Conservation (phyloP, 2,888 invertebrate species). For the Fragum whitleyi region DNA sequence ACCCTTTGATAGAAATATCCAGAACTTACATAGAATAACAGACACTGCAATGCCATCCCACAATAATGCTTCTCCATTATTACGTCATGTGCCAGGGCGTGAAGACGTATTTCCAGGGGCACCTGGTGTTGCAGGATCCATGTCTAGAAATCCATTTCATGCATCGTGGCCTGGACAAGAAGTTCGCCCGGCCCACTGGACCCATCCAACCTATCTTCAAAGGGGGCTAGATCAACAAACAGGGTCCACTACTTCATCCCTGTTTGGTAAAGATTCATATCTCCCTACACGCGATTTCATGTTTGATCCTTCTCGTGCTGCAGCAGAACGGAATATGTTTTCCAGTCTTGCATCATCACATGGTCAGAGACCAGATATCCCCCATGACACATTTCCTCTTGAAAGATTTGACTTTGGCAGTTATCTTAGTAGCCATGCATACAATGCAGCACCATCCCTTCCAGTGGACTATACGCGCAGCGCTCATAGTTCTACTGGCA, state of each 20-base stretch:
- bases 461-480: conserved; percentile 76
- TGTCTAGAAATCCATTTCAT: conserved; percentile 80
- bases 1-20: conserved; percentile 73
- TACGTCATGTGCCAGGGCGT: conserved; percentile 75
- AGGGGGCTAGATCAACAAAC: conserved; percentile 72
- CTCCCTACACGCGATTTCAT: conserved; percentile 79
- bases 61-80: conserved; percentile 71
- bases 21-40: conserved; percentile 76
- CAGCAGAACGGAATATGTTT: conserved; percentile 80
- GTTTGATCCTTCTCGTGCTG: conserved; percentile 77
- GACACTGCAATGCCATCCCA: conserved; percentile 71
- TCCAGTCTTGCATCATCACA: conserved; percentile 73
- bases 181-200: conserved; percentile 78
- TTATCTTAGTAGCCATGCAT: conserved; percentile 79
- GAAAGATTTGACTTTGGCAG: conserved; percentile 80
- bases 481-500: conserved; percentile 73
- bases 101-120: conserved; percentile 76
- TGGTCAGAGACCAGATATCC: conserved; percentile 75
- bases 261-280: conserved; percentile 79
- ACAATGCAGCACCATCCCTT: conserved; percentile 75
- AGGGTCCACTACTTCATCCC: conserved; percentile 73
- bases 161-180: conserved; percentile 79
- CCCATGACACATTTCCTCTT: conserved; percentile 76
- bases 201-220: conserved; percentile 77
- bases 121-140: conserved; percentile 75